phyloP scores from a whole-genome alignment of 2,113 vertebrate genomes.

The Sphaerodactylus townsendi region DNA sequence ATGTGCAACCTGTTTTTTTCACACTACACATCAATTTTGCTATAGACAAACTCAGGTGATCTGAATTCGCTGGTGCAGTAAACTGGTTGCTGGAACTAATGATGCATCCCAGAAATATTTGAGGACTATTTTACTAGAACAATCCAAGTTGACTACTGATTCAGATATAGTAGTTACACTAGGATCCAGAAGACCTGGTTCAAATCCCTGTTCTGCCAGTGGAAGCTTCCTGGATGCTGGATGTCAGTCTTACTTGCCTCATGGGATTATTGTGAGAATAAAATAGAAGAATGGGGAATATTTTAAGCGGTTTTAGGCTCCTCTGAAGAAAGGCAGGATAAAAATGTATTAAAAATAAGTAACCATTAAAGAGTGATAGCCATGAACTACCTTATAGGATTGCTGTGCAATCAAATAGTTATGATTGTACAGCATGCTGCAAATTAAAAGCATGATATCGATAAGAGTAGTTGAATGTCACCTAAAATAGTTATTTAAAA shows the following conservation, averaged over 20 bases:
- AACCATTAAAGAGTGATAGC: neutral
- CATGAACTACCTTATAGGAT: neutral
- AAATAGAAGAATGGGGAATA: no score
- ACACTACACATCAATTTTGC: neutral
- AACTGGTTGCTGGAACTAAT: neutral
- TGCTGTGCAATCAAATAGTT: neutral
- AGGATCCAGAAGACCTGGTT: no score
- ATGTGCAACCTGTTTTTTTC: neutral
- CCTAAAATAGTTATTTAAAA: conserved; percentile 15
- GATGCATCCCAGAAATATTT: neutral
- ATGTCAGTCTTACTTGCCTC: no score
- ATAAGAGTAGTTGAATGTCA: neutral
- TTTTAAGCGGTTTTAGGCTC: no score
- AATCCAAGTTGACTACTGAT: neutral
- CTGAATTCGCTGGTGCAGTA: neutral
- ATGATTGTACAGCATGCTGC: neutral
- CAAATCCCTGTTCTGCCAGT: no score
- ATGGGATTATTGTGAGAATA: no score
- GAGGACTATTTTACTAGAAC: neutral
- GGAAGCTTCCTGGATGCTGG: no score
- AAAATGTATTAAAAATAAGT: no score
- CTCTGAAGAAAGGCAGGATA: no score
- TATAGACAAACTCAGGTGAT: neutral
- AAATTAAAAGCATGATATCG: neutral
- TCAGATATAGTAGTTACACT: no score